phyloP scores from a whole-genome alignment of 2,113 vertebrate species.

The Xiphophorus hellerii region DNA sequence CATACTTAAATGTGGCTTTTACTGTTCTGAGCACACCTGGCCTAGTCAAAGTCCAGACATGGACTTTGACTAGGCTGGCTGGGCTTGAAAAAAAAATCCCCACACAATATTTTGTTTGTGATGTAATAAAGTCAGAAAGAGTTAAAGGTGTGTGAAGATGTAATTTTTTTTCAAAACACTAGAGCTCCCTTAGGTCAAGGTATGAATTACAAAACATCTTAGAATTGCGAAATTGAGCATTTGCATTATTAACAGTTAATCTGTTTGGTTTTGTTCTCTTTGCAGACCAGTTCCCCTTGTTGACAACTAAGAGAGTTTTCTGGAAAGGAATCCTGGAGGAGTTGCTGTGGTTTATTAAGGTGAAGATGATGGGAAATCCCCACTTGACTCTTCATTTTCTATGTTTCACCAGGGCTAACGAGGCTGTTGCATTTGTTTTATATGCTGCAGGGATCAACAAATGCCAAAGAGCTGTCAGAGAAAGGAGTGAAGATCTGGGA shows the following conservation, averaged over 20 bases:
- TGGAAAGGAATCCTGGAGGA: conserved; percentile 97
- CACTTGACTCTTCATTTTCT: neutral
- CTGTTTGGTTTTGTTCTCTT: neutral
- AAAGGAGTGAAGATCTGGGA: conserved; percentile 98
- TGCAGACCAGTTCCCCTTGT: conserved; percentile 91
- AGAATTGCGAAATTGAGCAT: too few species aligned
- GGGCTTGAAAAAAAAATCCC: too few species aligned
- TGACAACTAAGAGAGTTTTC: conserved; percentile 95
- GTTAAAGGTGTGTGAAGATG: too few species aligned
- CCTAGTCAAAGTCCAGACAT: too few species aligned
- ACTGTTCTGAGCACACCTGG: too few species aligned
- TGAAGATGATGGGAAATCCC: conserved; percentile 48
- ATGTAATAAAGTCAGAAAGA: too few species aligned
- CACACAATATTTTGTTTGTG: too few species aligned
- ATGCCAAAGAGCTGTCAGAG: conserved; percentile 91
- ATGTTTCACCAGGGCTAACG: neutral
- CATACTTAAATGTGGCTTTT: too few species aligned
- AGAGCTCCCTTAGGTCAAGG: too few species aligned
- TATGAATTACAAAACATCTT: too few species aligned
- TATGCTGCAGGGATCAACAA: conserved; percentile 90
- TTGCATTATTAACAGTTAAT: neutral
- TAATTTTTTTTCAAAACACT: too few species aligned
- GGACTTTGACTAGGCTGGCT: too few species aligned
- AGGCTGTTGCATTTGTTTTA: neutral
- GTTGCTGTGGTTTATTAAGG: conserved; percentile 97